Evolutionary conservation across 2,113 vertebrate species (phyloP), one percentile per base, ranked within the genome.

Genomic region (Neodon shergylaensis): DNA sequence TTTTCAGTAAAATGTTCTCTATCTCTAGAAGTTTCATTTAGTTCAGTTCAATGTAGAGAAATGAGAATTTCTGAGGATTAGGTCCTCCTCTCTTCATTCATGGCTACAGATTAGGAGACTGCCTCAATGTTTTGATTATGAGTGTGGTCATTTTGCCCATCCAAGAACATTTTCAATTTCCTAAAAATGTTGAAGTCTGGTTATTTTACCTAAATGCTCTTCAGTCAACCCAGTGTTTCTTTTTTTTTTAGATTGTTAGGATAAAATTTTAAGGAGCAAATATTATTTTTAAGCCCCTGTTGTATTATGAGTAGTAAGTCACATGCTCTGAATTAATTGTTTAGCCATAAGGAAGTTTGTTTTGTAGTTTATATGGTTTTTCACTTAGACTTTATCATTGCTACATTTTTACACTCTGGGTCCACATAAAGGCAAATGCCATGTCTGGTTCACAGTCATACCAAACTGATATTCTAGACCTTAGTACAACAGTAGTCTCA

Each of bases 1-100:
- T 26, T 61, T 28, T 77, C 94, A 94, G 81, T 85, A 91, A 95
- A 88, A 92, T 82, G 33, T 52, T 94, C 36, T 42, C 39, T 94
- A 74, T 79, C 3, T 86, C 17, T 70, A 94, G 4, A 77, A 77
- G 7, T 36, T 44, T 74, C n/a, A 54, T 70, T 92, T 93, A 86
- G 24, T 21, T 87, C 91, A 78, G 24, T 2, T 92, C 66, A 61
- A n/a, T 97, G 42, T 91, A 58, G 44, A 87, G 83, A 49, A 58
- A n/a, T 33, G 73, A 12, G 65, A 49, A 7, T 7, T 31, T 77
- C 2, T 73, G 78, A 90, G 52, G 63, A 87, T 68, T 28, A 93
- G 42, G 52, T 52, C 22, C 81, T 44, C 52, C 12, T 74, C 39
- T 65, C 86, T 19, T 88, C 5, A 84, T 84, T 79, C 26, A 85